Evolutionary conservation across 2,797 vertebrate genomes (phyloP).

Genomic region (Brachyalestes nurse): DNA sequence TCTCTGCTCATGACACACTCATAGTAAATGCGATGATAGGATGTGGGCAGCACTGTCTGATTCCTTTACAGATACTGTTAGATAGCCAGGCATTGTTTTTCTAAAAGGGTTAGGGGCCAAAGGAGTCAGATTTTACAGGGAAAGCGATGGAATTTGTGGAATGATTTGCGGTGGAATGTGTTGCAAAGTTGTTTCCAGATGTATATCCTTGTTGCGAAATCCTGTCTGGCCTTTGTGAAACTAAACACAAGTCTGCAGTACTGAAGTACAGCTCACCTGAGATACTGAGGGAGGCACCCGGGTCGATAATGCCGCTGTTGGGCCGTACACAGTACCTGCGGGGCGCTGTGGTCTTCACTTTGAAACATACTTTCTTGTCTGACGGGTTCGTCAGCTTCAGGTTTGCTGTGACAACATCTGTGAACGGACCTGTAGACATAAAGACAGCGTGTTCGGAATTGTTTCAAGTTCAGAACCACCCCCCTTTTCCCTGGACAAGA

Average conservation of each 20-base stretch:
- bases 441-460: neutral
- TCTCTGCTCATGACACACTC: no score
- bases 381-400: constrained; percentile 97
- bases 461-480: neutral
- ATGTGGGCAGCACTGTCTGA: no score
- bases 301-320: constrained; percentile 94
- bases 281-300: constrained; percentile 87
- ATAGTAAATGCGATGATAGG: no score
- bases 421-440: constrained; percentile 89
- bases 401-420: constrained; percentile 98
- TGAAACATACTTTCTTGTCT: constrained; percentile 96
- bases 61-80: no score
- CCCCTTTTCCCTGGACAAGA: neutral
- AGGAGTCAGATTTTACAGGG: neutral
- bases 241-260: neutral
- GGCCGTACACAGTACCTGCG: constrained; percentile 97
- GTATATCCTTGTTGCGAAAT: neutral
- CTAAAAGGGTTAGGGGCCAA: no score
- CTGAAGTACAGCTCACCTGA: constrained; percentile 81
- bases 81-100: no score
- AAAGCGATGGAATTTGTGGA: no score
- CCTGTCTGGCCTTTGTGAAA: neutral
- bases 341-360: constrained; percentile 98
- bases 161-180: neutral
- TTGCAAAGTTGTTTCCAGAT: neutral